These are phyloP conservation scores for Python bivittatus DNA, from an alignment of 2,113 vertebrate genomes.

Conservation along the genomic window DNA sequence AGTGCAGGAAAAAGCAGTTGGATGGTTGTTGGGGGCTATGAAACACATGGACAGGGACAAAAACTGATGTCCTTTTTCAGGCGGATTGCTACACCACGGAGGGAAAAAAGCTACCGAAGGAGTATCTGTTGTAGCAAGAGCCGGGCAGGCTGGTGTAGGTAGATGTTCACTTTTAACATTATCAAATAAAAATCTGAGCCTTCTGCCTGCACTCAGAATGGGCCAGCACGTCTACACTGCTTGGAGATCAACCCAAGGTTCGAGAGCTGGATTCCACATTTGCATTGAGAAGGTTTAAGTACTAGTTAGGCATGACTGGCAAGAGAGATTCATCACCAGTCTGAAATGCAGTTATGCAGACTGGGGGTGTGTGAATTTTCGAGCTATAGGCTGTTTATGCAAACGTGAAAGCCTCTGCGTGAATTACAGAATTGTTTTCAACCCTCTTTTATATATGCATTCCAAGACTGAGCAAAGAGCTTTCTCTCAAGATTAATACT, in stretches of 20 bases:
- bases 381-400: background rate
- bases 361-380: background rate
- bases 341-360: background rate
- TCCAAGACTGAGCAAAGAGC: background rate
- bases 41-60: background rate
- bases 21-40: background rate
- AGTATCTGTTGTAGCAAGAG: background rate
- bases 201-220: background rate
- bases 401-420: background rate
- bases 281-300: background rate
- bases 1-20: background rate
- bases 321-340: background rate
- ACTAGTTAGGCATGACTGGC: background rate
- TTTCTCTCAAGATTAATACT: conserved; percentile 6
- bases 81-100: background rate
- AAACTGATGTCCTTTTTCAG: background rate
- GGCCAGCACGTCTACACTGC: background rate
- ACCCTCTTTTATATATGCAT: background rate
- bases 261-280: background rate
- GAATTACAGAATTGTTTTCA: background rate
- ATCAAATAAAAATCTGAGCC: background rate
- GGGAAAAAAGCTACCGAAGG: background rate
- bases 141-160: background rate
- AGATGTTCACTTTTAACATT: background rate
- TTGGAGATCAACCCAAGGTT: background rate